These are phyloP conservation scores for Meleagris gallopavo DNA, from an alignment of 2,113 vertebrate genomes.

Conservation along the genomic window DNA sequence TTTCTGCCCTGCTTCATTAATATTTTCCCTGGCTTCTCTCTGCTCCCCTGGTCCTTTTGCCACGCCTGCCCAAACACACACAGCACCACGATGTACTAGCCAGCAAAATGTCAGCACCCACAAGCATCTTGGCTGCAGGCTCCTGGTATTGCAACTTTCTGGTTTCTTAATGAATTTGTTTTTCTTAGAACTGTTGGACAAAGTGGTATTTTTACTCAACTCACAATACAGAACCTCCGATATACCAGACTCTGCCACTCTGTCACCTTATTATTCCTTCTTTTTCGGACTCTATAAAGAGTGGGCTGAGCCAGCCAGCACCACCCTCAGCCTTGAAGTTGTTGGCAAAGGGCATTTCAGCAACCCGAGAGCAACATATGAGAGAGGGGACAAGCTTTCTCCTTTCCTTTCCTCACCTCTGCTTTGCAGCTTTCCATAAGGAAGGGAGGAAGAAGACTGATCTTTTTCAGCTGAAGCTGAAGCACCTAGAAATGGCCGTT, in stretches of 20 bases:
- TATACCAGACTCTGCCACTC: background rate
- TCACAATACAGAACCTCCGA: background rate
- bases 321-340: background rate
- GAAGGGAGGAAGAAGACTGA: background rate
- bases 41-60: background rate
- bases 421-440: background rate
- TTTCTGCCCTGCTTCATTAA: background rate
- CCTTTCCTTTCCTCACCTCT: background rate
- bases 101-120: constrained; percentile 40
- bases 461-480: background rate
- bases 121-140: background rate
- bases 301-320: background rate
- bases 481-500: background rate
- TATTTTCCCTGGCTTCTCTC: background rate
- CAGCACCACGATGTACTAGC: constrained; percentile 22
- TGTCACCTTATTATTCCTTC: background rate
- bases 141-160: constrained; percentile 15
- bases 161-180: background rate
- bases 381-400: background rate
- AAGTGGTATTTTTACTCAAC: background rate
- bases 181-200: constrained; percentile 9
- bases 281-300: background rate
- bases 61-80: background rate
- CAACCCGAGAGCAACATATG: background rate
- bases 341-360: background rate